Base-by-base conservation (phyloP, 2,797 vertebrate species). In the Periparus ater region DNA sequence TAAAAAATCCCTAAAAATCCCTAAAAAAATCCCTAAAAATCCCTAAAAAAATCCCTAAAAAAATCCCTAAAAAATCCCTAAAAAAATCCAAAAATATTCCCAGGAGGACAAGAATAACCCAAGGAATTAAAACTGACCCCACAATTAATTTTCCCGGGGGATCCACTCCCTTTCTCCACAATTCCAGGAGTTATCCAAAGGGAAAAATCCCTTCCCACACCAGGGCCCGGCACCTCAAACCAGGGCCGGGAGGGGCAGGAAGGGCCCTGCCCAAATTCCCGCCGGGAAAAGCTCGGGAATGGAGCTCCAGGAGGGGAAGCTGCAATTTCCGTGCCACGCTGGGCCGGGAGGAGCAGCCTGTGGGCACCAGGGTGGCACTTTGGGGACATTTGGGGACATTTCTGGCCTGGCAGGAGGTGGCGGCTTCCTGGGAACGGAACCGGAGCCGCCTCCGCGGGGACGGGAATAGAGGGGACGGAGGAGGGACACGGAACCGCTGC, bases 311-410 rank as follows among this genome's bases (percentile, higher is more conserved):
- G 77, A 22, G 0, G 13, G 57, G 61, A 94, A 62, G 20, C 84
- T 94, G 92, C 92, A 89, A 97, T 97, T 96, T 85, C 10, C 83
- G 54, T 1, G 45, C 85, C 86, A 1, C 19, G 0, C 36, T 91
- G 93, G 96, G 94, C 91, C 27, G 2, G 58, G 3, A 34, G 12
- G 44, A 40, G 54, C 23, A 8, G 89, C 75, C 54, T 27, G 76
- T 25, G 76, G n/a, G n/a, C n/a, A n/a, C n/a, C n/a, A n/a, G n/a
- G n/a, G 62, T 65, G 67, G 13, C 88, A 32, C 75, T 86, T 21
- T 13, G 71, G 66, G 70, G 88, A 67, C 91, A 9, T 86, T 21
- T 13, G 71, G 66, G 70, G 88, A 67, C 91, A 9, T 7, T 61
- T 96, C 89, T 89, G 90, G 81, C 66, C 11, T 3, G 68, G 6